A percentile compares a stretch with the other conserved stretches of the same genome.
phyloP scores from a whole-genome alignment of 2,888 invertebrate species.

The Lysandra coridon region DNA sequence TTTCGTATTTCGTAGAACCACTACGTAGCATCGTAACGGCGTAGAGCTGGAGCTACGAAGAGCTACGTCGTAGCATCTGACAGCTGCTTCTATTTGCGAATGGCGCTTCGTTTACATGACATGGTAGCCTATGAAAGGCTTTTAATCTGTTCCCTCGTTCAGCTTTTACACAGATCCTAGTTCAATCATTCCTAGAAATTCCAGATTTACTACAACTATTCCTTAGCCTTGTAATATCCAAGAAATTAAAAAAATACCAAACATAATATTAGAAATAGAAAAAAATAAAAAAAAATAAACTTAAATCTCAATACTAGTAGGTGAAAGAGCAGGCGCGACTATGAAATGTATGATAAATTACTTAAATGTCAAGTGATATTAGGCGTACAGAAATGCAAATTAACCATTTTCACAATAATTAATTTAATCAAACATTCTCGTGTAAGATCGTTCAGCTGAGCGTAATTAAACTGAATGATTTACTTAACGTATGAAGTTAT shows the following conservation, averaged over 20 bases:
- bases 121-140: background rate
- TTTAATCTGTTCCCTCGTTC: background rate
- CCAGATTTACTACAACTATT: background rate
- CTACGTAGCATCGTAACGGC: background rate
- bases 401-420: slow-evolving; percentile 12
- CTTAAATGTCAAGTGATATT: background rate
- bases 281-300: background rate
- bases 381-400: background rate
- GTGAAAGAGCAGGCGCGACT: background rate
- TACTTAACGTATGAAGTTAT: slow-evolving; percentile 9
- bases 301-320: background rate
- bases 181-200: background rate
- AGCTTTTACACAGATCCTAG: background rate
- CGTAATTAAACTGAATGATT: slow-evolving; percentile 16
- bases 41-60: background rate
- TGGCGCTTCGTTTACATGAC: background rate
- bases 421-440: slow-evolving; percentile 16
- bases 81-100: background rate
- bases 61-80: background rate
- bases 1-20: background rate
- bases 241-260: no score
- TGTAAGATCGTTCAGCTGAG: slow-evolving; percentile 2
- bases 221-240: no score
- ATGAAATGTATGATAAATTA: slow-evolving; percentile 8
- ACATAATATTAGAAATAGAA: background rate